Evolutionary conservation across 2,888 invertebrate genomes (phyloP), one percentile per base, ranked within the genome.

Genomic region (Campoplex nolae): DNA sequence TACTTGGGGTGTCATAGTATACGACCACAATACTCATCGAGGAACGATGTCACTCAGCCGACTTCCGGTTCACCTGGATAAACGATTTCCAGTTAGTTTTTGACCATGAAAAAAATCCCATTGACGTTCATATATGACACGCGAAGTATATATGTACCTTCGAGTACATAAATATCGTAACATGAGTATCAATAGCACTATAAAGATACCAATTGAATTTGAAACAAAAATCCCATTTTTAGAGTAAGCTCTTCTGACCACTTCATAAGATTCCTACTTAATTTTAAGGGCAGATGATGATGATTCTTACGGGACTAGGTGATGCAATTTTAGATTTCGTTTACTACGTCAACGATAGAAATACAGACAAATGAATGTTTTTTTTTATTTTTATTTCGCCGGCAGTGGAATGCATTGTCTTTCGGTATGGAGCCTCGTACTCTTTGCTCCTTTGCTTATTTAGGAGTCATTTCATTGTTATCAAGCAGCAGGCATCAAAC

Each of bases 31-130:
- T 78, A 78, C 78, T 67, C 84, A 75, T 71, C 67, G 82, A 87
- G 86, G 89, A 86, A 86, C 86, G 83, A 90, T 91, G 91, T 91
- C 90, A 88, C 88, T 89, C 87, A 89, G 89, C 83, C 79, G 84
- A 84, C 84, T 87, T 87, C 84, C 84, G 84, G 81, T 85, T 79
- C 73, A 79, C 79, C 45, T 71, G 71, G 54, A 85, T 80, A 83
- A 85, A 87, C 84, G 79, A 67, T 76, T 56, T 67, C 71, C 79
- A 75, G 35, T 79, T 71, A 38, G 32, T 71, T 48, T 83, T 76
- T 68, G 76, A 71, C 82, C 74, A 70, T 83, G 71, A 78, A 71
- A 84, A 77, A 62, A 62, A 83, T 38, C 38, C n/a, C 65, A 38
- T 58, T 48, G 35, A 65, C 51, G 18, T 65, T 38, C 42, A 81